These are phyloP conservation scores for Beris chalybata DNA, from an alignment of 2,888 invertebrate genomes.

Conservation along the genomic window DNA sequence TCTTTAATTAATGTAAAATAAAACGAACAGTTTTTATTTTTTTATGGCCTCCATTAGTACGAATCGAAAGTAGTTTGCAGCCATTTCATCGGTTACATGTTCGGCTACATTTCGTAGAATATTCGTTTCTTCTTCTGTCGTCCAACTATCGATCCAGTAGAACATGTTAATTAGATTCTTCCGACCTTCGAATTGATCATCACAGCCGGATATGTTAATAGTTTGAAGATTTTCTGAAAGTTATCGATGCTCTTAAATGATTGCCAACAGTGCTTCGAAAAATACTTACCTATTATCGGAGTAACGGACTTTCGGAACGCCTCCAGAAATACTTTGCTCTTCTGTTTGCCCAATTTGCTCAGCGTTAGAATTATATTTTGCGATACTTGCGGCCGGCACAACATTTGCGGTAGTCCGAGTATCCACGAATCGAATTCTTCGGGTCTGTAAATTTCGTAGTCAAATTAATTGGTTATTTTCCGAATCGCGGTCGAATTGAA, in stretches of 20 bases:
- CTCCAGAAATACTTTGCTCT: constrained; percentile 59
- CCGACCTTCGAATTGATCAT: constrained; percentile 55
- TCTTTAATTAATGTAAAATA: constrained; percentile 36
- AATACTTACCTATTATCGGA: constrained; percentile 55
- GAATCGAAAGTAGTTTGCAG: constrained; percentile 46
- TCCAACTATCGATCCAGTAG: constrained; percentile 56
- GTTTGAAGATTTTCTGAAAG: constrained; percentile 44
- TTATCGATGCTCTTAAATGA: neutral
- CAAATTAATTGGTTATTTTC: neutral
- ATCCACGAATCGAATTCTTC: constrained; percentile 59
- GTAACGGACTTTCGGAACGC: constrained; percentile 57
- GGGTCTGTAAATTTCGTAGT: constrained; percentile 44
- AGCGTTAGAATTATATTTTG: constrained; percentile 61
- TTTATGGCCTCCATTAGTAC: constrained; percentile 39
- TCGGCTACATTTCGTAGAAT: constrained; percentile 32
- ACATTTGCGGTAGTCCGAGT: constrained; percentile 60
- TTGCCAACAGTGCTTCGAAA: neutral
- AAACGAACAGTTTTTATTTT: constrained; percentile 31
- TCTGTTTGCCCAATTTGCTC: constrained; percentile 62
- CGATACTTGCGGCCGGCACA: constrained; percentile 59
- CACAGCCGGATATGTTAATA: constrained; percentile 52
- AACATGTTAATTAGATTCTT: constrained; percentile 61
- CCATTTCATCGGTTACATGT: constrained; percentile 43
- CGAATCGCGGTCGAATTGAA: neutral
- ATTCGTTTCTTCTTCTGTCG: constrained; percentile 8